A percentile compares a stretch with the other conserved stretches of the same genome.
These are phyloP conservation scores for Staurois parvus DNA, from an alignment of 2,797 vertebrate genomes.

Conservation along the genomic window DNA sequence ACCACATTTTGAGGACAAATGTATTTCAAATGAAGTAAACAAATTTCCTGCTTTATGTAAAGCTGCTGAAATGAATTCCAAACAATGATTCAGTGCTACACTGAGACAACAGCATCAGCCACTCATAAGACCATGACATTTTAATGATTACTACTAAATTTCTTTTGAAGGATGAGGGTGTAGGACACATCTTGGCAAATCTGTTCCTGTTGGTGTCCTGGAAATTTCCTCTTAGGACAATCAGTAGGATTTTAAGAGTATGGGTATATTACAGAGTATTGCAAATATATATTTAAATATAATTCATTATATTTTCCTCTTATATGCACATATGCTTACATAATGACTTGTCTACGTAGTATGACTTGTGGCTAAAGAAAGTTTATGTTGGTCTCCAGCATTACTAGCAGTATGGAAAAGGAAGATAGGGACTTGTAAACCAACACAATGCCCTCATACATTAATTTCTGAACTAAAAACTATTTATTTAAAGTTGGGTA, in stretches of 20 bases:
- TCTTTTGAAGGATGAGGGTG: slow-evolving; percentile 30
- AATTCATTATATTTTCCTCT: too few species aligned
- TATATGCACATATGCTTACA: too few species aligned
- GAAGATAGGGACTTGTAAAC: too few species aligned
- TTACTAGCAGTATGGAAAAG: too few species aligned
- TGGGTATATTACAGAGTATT: too few species aligned
- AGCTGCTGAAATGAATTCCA: slow-evolving; percentile 34
- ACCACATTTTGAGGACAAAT: slow-evolving; percentile 15
- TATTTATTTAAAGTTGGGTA: too few species aligned
- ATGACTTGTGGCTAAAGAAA: too few species aligned
- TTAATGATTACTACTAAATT: slow-evolving; percentile 41
- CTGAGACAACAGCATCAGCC: slow-evolving; percentile 24
- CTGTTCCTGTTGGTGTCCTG: slow-evolving; percentile 15
- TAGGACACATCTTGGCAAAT: slow-evolving; percentile 24
- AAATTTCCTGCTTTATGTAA: slow-evolving; percentile 44
- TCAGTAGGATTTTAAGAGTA: background rate
- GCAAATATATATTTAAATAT: too few species aligned
- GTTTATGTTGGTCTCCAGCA: too few species aligned
- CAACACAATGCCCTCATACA: too few species aligned
- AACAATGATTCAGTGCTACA: slow-evolving; percentile 35
- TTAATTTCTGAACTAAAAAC: too few species aligned
- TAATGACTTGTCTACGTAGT: too few species aligned
- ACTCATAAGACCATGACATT: slow-evolving; percentile 34
- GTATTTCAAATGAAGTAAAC: slow-evolving; percentile 25
- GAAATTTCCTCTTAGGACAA: slow-evolving; percentile 7